Base-by-base conservation (phyloP, 2,888 invertebrate species). In the Trisateles emortualis region DNA sequence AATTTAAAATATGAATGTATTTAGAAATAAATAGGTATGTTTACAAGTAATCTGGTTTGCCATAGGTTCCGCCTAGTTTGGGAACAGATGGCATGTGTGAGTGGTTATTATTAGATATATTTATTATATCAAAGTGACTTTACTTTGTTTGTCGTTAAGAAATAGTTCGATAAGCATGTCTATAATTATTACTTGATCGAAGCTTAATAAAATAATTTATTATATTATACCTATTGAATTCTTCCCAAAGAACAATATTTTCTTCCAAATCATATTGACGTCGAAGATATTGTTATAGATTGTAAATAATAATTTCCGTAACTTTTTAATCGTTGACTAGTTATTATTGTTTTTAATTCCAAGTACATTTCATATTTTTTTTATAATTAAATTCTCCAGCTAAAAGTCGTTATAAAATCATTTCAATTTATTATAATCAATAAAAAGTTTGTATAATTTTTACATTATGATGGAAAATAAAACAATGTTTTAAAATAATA, bases 181-280 rank as follows among this genome's bases (percentile, higher is more conserved):
- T n/a, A n/a, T n/a, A n/a, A n/a, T n/a, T n/a, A n/a, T n/a, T n/a
- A n/a, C n/a, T n/a, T n/a, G n/a, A n/a, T n/a, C n/a, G n/a, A n/a
- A n/a, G 3, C 22, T 22, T 22, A 22, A 32, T 5, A 11, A 11
- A 30, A 38, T 10, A 22, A 40, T 33, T 45, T 57, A 52, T 43
- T 53, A 50, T 32, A 64, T 3, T n/a, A 61, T 46, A 29, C 19
- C 49, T 49, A 52, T 49, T n/a, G n/a, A n/a, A n/a, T 59, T 49
- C 55, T 64, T 65, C 54, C 64, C 65, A 72, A 69, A 72, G 68
- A 68, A 55, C 49, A 55, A 50, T 55, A 45, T 71, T 65, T 61
- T 50, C 49, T 42, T 51, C n/a, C 39, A 29, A 42, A 60, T 52
- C 42, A 52, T 52, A 52, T 43, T 52, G 43, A 49, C 42, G 58